Evolutionary conservation across 2,888 invertebrate species (phyloP), one percentile per base, ranked within the genome.

Genomic region (Nymphalis c-album): DNA sequence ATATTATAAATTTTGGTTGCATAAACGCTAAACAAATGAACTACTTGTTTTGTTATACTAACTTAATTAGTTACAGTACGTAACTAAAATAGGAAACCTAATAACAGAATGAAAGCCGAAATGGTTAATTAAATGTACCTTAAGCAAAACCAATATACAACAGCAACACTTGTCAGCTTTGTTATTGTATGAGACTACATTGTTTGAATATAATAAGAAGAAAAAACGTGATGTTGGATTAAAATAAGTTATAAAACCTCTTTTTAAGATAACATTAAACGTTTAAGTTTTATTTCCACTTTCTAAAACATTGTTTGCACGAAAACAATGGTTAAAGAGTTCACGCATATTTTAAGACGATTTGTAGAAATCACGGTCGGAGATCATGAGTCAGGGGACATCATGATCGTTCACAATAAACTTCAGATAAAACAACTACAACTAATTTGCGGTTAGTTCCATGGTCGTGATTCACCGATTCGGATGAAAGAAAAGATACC

Each of bases 371-470:
- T 80, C 81, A 80, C 80, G 79, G 72, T 69, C 68, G 63, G 60
- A 71, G 74, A 78, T 78, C 77, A 78, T 85, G 85, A 85, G 71
- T 85, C 85, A 84, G 75, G 70, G 40, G 67, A 40, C 72, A 70
- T 69, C 60, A 64, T 62, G 71, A 64, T 31, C 31, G 46, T 51
- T 31, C 20, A 68, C 64, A 59, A 64, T 64, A 64, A 35, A 22
- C 16, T 17, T 64, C 72, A 75, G 82, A 57, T 84, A 75, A 83
- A 86, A 85, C 85, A 76, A 83, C 81, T 84, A 77, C 76, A 75
- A 75, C 77, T 77, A 78, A 80, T 84, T 83, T 83, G 86, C 82
- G 85, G 85, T 86, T 83, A 79, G 78, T 75, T 78, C 77, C 75
- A 74, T 70, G 67, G 70, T 76, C 79, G 80, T 88, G 88, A 88